Evolutionary conservation across 2,888 invertebrate genomes (phyloP).

Genomic region (Hanleya hanleyi): DNA sequence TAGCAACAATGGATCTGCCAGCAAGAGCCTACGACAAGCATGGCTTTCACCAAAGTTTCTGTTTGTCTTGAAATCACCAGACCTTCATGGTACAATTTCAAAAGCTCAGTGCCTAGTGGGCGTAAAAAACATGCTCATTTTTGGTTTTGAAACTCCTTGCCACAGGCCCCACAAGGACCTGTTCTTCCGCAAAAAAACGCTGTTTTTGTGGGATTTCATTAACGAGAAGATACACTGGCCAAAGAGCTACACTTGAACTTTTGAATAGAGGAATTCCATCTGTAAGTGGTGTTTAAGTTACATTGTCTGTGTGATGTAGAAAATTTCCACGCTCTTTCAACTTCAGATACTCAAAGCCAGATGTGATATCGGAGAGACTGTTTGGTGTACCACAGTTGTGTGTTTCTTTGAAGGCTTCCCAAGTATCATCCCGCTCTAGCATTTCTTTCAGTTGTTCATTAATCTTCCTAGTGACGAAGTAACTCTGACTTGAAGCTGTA

Average conservation of each 20-base stretch:
- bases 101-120: constrained; percentile 30
- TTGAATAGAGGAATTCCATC: constrained; percentile 36
- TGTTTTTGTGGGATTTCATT: constrained; percentile 31
- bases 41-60: constrained; percentile 19
- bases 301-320: not conserved
- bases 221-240: constrained; percentile 32
- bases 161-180: constrained; percentile 30
- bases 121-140: constrained; percentile 33
- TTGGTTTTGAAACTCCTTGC: constrained; percentile 35
- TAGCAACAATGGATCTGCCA: constrained; percentile 33
- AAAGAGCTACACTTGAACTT: constrained; percentile 31
- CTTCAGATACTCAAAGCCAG: constrained; percentile 17
- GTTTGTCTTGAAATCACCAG: constrained; percentile 11
- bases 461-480: constrained; percentile 16
- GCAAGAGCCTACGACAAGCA: constrained; percentile 29
- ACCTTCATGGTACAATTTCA: constrained; percentile 16
- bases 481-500: not conserved
- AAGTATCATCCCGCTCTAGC: constrained; percentile 13
- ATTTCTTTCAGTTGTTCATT: constrained; percentile 22
- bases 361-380: not conserved
- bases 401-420: not conserved
- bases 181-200: constrained; percentile 24
- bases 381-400: not conserved
- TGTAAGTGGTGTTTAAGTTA: not conserved
- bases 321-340: constrained; percentile 25